phyloP scores from a whole-genome alignment of 2,888 invertebrate genomes.

The Bombylius discolor region DNA sequence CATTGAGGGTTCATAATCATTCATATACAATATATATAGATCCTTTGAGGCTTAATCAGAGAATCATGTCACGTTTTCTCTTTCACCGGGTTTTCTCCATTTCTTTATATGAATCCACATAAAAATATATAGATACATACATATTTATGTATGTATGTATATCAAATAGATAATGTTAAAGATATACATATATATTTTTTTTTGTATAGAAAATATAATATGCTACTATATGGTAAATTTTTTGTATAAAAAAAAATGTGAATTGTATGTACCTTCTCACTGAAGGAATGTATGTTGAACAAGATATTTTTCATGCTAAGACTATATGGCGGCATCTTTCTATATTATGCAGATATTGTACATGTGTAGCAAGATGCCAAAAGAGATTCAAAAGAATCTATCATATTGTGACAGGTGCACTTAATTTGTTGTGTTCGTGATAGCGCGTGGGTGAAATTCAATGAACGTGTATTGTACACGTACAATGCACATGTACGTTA shows the following conservation, averaged over 20 bases:
- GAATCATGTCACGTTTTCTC: slow-evolving; percentile 12
- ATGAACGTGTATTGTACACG: neutral
- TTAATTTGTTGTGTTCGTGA: slow-evolving; percentile 14
- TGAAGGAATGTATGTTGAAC: neutral
- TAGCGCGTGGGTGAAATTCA: slow-evolving; percentile 12
- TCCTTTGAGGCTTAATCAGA: slow-evolving; percentile 2
- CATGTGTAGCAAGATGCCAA: neutral
- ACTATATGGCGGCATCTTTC: neutral
- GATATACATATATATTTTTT: too few relatives aligned
- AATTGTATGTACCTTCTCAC: too few relatives aligned
- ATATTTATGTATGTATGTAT: neutral
- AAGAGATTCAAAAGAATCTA: slow-evolving; percentile 3
- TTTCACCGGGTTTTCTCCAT: slow-evolving; percentile 1
- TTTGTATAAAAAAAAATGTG: too few relatives aligned
- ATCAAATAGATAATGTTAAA: too few relatives aligned
- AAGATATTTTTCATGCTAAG: neutral
- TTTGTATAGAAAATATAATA: too few relatives aligned
- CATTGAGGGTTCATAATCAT: too few relatives aligned
- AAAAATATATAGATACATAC: neutral
- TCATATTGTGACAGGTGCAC: slow-evolving; percentile 13
- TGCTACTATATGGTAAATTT: neutral
- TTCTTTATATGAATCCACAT: neutral
- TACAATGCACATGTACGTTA: too few relatives aligned
- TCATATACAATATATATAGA: neutral
- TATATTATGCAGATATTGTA: too few relatives aligned